These are phyloP conservation scores for Zonitis immaculata DNA, from an alignment of 2,888 invertebrate species.

Conservation along the genomic window DNA sequence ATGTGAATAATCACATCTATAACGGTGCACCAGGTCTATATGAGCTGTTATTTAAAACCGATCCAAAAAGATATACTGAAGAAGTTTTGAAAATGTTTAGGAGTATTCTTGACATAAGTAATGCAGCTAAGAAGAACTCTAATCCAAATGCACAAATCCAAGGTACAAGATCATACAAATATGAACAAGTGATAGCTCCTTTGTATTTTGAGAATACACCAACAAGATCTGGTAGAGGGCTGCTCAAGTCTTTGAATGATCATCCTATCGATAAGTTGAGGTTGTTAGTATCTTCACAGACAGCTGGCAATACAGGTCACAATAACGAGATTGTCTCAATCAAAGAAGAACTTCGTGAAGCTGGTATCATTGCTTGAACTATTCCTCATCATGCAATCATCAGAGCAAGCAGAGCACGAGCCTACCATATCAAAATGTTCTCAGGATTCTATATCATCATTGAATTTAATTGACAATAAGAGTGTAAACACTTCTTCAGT, in stretches of 20 bases:
- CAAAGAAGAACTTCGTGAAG: slow-evolving; percentile 10
- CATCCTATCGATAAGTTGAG: slow-evolving; percentile 12
- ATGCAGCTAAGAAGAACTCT: neutral
- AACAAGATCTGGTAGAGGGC: too few species aligned
- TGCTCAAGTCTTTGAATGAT: too few species aligned
- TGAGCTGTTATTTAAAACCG: slow-evolving; percentile 5
- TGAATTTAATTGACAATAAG: too few species aligned
- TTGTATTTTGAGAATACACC: too few species aligned
- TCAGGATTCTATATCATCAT: too few species aligned
- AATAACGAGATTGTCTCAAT: slow-evolving; percentile 13
- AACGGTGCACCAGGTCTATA: slow-evolving; percentile 2
- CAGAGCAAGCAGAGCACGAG: too few species aligned
- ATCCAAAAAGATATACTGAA: slow-evolving; percentile 1
- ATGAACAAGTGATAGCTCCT: neutral
- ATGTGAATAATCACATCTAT: neutral
- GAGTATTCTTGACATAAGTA: neutral
- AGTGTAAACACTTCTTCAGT: too few species aligned
- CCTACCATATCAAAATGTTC: too few species aligned
- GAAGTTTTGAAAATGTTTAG: neutral
- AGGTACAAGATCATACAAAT: neutral
- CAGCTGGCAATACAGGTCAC: slow-evolving; percentile 11
- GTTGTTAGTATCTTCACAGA: slow-evolving; percentile 9
- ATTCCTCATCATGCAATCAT: too few species aligned
- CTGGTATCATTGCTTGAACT: slow-evolving; percentile 3
- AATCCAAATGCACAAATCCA: neutral